Conservation (phyloP, 2,113 vertebrate genomes). For the Sorex araneus region DNA sequence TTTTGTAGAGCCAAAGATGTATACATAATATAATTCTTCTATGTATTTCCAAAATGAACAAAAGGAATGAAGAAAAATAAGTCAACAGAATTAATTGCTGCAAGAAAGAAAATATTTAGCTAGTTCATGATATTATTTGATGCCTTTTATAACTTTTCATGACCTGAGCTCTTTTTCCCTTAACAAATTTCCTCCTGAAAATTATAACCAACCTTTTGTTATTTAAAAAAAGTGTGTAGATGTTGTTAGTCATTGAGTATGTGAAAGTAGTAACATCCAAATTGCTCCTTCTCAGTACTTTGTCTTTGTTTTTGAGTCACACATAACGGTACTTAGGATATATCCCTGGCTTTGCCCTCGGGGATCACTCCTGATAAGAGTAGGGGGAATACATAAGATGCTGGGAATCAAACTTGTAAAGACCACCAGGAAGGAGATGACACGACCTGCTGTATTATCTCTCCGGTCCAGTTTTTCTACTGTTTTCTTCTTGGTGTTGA, state of each 20-base stretch:
- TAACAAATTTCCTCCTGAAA: background rate
- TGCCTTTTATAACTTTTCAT: conserved; percentile 5
- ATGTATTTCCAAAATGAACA: conserved; percentile 47
- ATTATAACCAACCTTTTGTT: background rate
- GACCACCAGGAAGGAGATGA: too few species aligned
- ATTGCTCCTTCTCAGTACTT: too few species aligned
- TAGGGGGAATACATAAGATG: too few species aligned
- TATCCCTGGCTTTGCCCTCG: too few species aligned
- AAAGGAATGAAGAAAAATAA: background rate
- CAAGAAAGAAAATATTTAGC: background rate
- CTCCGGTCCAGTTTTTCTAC: background rate
- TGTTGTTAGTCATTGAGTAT: conserved; percentile 9
- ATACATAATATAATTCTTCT: background rate
- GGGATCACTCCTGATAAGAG: too few species aligned
- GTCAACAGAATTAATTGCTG: background rate
- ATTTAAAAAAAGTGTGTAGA: background rate
- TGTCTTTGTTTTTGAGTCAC: too few species aligned
- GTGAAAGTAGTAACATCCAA: background rate
- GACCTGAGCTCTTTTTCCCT: background rate
- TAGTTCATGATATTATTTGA: background rate
- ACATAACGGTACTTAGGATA: too few species aligned
- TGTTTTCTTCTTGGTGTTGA: background rate
- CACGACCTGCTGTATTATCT: too few species aligned
- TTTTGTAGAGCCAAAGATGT: background rate
- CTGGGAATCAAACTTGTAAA: too few species aligned